phyloP scores from a whole-genome alignment of 2,888 invertebrate genomes.

The Sturmia bella region DNA sequence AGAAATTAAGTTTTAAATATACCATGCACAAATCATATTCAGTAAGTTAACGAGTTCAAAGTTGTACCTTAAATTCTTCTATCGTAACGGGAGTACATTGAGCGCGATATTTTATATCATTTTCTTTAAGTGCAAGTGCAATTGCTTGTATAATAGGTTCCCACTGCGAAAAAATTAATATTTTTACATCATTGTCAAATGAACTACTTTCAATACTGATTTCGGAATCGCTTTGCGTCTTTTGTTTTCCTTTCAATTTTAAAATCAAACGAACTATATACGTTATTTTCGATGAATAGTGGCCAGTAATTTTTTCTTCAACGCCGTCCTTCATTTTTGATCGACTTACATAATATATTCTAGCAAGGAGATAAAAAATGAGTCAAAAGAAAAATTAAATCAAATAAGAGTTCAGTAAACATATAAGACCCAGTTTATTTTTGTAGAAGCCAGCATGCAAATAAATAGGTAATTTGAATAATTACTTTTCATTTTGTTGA shows the following conservation, averaged over 20 bases:
- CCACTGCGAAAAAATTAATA: constrained; percentile 88
- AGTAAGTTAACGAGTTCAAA: neutral
- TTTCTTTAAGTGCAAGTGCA: constrained; percentile 75
- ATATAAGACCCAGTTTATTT: too few relatives aligned
- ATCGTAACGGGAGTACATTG: constrained; percentile 78
- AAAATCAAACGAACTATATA: constrained; percentile 85
- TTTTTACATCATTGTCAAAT: constrained; percentile 84
- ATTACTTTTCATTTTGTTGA: constrained; percentile 82
- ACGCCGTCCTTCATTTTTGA: constrained; percentile 71
- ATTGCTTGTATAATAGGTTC: constrained; percentile 77
- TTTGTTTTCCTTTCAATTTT: constrained; percentile 81
- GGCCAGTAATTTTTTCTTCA: constrained; percentile 83
- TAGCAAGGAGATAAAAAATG: constrained; percentile 46
- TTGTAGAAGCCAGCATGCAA: too few relatives aligned
- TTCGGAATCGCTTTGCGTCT: neutral
- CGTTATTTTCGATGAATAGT: constrained; percentile 88
- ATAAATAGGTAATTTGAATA: neutral
- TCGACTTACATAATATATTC: constrained; percentile 77
- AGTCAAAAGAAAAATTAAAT: neutral
- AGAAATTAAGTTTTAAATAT: constrained; percentile 41
- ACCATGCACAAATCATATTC: neutral
- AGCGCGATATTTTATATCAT: constrained; percentile 74
- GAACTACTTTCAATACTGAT: neutral
- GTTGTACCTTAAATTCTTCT: constrained; percentile 83
- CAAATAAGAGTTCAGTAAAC: neutral